Evolutionary conservation across 2,888 invertebrate genomes (phyloP), one percentile per base, ranked within the genome.

Genomic region (Cataglyphis rosenhaueri): DNA sequence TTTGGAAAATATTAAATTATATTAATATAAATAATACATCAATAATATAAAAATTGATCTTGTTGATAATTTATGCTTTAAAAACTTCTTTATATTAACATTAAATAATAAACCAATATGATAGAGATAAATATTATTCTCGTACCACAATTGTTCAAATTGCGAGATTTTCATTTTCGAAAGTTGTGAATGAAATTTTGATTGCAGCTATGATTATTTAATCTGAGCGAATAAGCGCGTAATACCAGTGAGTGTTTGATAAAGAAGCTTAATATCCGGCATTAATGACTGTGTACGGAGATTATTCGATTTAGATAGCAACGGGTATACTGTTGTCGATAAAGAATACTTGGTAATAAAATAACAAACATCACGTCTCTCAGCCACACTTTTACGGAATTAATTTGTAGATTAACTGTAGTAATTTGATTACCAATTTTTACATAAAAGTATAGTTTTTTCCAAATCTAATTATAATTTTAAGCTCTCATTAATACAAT

Each of bases 281-380:
- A 52, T 66, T 76, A 71, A 76, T 25, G 38, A 52, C 38, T 38
- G 18, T 38, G 38, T 12, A 18, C 8, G 9, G n/a, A 9, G 48
- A 76, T 76, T 55, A 76, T 55, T 55, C 55, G 66, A 76, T 76
- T 76, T 66, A 66, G 66, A 66, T 76, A 66, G 65, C 48, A 55
- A 38, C 64, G 18, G 44, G 52, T 76, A 2, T 48, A 52, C 25
- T n/a, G 55, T 12, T 52, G 52, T 10, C 38, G 48, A 35, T 75
- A 65, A 76, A 76, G n/a, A 61, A 18, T 12, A 52, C 6, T 5
- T 29, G 66, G 18, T 55, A 52, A 66, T 25, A 66, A 76, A 66
- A 76, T 76, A 76, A 55, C 8, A 76, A 76, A 55, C 8, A 66
- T 65, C 25, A 64, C 18, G 21, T 25, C n/a, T 25, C 25, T 6